Evolutionary conservation across 2,888 invertebrate genomes (phyloP).

Genomic region (Synergus gifuensis): DNA sequence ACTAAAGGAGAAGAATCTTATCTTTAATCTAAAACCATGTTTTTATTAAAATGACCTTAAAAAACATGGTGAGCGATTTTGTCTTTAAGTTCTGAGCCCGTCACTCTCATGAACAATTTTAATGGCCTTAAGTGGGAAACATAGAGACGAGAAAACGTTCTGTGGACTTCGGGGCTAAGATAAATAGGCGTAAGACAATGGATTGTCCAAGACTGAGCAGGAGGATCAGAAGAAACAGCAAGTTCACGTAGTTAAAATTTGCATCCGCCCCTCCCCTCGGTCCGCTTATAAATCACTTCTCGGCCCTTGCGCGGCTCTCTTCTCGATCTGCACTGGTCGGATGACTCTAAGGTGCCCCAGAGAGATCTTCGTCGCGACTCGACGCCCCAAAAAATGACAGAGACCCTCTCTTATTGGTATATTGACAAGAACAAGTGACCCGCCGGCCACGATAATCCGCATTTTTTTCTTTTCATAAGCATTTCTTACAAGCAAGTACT

Average conservation of each 20-base stretch:
- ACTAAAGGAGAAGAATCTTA: no score
- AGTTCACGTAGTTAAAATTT: constrained; percentile 73
- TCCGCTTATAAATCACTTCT: constrained; percentile 72
- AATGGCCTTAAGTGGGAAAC: constrained; percentile 13
- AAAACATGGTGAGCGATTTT: constrained; percentile 5
- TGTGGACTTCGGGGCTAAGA: constrained; percentile 58
- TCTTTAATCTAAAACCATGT: neutral
- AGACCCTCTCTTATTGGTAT: constrained; percentile 23
- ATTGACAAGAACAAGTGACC: constrained; percentile 34
- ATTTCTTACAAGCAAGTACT: constrained; percentile 1
- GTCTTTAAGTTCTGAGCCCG: neutral
- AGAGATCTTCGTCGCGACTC: constrained; percentile 30
- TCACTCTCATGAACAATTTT: neutral
- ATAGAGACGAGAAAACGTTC: neutral
- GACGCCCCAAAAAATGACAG: constrained; percentile 14
- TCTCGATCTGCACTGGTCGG: constrained; percentile 9
- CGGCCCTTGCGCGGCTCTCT: constrained; percentile 51
- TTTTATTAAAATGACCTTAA: neutral
- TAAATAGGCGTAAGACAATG: constrained; percentile 74
- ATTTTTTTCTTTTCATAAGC: constrained; percentile 1
- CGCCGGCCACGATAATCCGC: constrained; percentile 1
- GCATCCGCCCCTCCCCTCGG: constrained; percentile 68
- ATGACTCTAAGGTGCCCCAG: constrained; percentile 27
- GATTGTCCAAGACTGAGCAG: constrained; percentile 58
- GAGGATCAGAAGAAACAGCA: constrained; percentile 60